phyloP scores from a whole-genome alignment of 2,797 vertebrate species.

The Ibycter americanus region DNA sequence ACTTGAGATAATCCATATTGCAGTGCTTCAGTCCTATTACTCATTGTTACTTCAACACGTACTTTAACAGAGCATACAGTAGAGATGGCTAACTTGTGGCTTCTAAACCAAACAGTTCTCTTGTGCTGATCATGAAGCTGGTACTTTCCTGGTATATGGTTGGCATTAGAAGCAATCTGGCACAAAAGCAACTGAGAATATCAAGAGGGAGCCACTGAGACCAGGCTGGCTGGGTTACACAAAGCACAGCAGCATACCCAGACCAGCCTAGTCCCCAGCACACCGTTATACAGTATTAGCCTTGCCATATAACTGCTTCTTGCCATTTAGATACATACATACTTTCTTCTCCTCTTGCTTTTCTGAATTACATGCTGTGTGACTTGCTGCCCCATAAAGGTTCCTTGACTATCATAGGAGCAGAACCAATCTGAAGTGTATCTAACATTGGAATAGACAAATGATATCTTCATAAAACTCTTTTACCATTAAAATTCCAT shows the following conservation, averaged over 20 bases:
- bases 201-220: neutral
- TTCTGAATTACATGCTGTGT: neutral
- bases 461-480: neutral
- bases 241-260: neutral
- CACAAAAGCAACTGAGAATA: neutral
- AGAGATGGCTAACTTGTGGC: neutral
- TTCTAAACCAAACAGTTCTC: neutral
- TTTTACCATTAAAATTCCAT: neutral
- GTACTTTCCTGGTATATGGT: neutral
- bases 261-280: neutral
- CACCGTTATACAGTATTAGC: neutral
- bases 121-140: neutral
- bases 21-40: neutral
- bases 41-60: neutral
- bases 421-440: neutral
- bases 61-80: neutral
- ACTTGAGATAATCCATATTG: neutral
- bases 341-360: neutral
- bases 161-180: neutral
- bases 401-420: accelerated
- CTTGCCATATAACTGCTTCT: neutral
- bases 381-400: neutral
- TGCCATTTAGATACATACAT: neutral
- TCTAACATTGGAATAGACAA: neutral
- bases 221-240: neutral